A percentile compares a stretch with the other conserved stretches of the same genome.
phyloP scores from a whole-genome alignment of 2,113 vertebrate genomes.

The Pardalotus punctatus region DNA sequence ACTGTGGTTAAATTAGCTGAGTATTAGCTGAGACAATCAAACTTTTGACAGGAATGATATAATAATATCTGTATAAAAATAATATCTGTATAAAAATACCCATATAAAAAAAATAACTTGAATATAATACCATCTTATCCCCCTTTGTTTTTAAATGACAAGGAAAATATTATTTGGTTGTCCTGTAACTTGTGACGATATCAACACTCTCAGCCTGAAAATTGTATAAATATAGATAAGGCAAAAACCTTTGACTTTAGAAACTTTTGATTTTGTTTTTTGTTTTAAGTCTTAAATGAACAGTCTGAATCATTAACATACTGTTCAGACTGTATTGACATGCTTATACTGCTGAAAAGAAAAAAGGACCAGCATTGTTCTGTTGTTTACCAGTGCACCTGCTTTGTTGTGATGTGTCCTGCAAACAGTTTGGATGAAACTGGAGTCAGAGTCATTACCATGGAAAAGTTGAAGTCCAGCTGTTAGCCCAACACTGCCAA shows the following conservation, averaged over 20 bases:
- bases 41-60: not conserved
- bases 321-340: not conserved
- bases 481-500: not conserved
- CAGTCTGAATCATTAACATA: not conserved
- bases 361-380: not conserved
- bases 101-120: not conserved
- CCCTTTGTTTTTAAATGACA: not conserved
- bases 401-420: not conserved
- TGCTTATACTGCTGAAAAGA: not conserved
- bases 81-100: not conserved
- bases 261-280: not conserved
- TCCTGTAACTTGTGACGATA: not conserved
- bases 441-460: not conserved
- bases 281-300: not conserved
- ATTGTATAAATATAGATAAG: not conserved
- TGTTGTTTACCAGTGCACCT: not conserved
- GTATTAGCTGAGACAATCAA: not conserved
- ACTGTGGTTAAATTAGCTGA: conserved; percentile 52
- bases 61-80: not conserved
- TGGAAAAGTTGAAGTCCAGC: not conserved
- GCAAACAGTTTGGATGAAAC: not conserved
- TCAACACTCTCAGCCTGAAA: not conserved
- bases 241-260: not conserved
- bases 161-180: not conserved
- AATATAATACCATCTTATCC: not conserved